Evolutionary conservation across 2,797 vertebrate genomes (phyloP).

Genomic region (Echeneis naucrates): DNA sequence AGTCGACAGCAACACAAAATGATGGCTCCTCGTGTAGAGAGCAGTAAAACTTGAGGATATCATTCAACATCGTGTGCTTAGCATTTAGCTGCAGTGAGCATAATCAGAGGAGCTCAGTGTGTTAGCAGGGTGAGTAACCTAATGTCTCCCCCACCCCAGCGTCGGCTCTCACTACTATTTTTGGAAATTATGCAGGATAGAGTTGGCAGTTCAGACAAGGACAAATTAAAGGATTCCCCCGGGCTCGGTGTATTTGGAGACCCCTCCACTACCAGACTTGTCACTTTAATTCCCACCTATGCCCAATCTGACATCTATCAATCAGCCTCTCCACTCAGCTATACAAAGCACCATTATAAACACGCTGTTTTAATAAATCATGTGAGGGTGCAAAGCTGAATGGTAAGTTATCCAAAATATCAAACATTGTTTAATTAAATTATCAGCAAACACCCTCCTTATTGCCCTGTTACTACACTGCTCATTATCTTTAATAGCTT

Average conservation of each 20-base stretch:
- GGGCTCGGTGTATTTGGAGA: slow-evolving; percentile 48
- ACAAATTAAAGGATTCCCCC: slow-evolving; percentile 62
- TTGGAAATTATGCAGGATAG: slow-evolving; percentile 45
- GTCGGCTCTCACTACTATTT: slow-evolving; percentile 52
- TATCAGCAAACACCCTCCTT: not conserved
- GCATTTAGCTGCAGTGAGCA: slow-evolving; percentile 47
- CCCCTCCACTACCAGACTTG: slow-evolving; percentile 36
- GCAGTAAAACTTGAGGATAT: slow-evolving; percentile 19
- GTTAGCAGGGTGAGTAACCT: slow-evolving; percentile 48
- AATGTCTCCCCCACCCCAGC: slow-evolving; percentile 16
- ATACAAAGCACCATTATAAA: slow-evolving; percentile 15
- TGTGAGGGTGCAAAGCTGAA: not conserved
- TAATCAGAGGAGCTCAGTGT: slow-evolving; percentile 32
- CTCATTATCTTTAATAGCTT: not conserved
- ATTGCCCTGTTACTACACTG: not conserved
- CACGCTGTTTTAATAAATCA: not conserved
- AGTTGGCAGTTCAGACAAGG: slow-evolving; percentile 55
- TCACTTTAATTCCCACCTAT: slow-evolving; percentile 46
- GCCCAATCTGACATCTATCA: slow-evolving; percentile 30
- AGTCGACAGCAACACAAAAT: slow-evolving; percentile 1
- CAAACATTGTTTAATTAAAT: not conserved
- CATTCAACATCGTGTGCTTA: slow-evolving; percentile 14
- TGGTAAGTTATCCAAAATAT: not conserved
- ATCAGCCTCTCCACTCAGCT: slow-evolving; percentile 47
- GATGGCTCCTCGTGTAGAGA: not conserved